Evolutionary conservation across 2,113 vertebrate species (phyloP).

Genomic region (Girardinichthys multiradiatus): DNA sequence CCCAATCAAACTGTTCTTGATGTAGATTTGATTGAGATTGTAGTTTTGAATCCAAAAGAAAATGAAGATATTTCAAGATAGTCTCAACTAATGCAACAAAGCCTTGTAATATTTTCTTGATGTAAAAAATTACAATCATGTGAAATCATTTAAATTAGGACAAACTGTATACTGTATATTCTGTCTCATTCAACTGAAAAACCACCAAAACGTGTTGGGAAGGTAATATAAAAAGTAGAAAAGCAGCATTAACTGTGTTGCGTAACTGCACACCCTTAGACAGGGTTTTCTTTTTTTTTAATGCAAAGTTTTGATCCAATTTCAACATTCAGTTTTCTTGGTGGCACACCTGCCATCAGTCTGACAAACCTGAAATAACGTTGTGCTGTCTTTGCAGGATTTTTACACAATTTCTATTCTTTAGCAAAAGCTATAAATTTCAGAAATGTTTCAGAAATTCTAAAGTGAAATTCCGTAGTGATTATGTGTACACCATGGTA

Average conservation of each 20-base stretch:
- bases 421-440: too few relatives aligned
- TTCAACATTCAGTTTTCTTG: too few relatives aligned
- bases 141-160: not conserved
- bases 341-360: too few relatives aligned
- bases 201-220: not conserved
- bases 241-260: too few relatives aligned
- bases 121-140: not conserved
- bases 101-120: not conserved
- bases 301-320: too few relatives aligned
- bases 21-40: too few relatives aligned
- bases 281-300: too few relatives aligned
- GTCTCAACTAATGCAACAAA: not conserved
- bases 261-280: too few relatives aligned
- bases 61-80: not conserved
- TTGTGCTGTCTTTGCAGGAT: not conserved
- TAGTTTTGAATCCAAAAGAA: not conserved
- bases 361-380: not conserved
- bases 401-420: not conserved
- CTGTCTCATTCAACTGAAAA: not conserved
- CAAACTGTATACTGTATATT: not conserved
- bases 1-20: too few relatives aligned
- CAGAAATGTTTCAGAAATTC: too few relatives aligned
- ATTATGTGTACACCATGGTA: not conserved
- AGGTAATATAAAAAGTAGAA: not conserved
- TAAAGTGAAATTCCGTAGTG: too few relatives aligned